Evolutionary conservation across 2,797 vertebrate species (phyloP), one percentile per base, ranked within the genome.

Genomic region (Chiroxiphia lanceolata): DNA sequence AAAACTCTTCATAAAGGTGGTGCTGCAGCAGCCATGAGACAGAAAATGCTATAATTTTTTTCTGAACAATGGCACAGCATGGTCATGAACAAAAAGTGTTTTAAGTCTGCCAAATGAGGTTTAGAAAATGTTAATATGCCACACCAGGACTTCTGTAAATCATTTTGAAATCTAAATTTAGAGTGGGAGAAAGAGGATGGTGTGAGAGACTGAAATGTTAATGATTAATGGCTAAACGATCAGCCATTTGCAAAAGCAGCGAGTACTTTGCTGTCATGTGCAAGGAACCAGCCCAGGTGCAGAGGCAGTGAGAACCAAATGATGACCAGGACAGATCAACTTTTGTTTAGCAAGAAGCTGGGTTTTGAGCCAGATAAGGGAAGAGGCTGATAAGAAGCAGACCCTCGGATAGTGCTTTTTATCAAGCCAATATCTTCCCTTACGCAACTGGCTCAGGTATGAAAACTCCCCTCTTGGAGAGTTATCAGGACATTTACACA

Each of bases 131-230:
- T 61, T 60, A 61, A 42, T 38, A 25, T 77, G 54, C 17, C 26
- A 59, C n/a, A 77, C 11, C 31, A 87, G 31, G 31, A 67, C 22
- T 83, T 93, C 78, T 77, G 48, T 59, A 85, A 74, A 53, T 63
- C 5, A 48, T 77, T 89, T 48, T 79, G 67, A 80, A 63, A 14
- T 56, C 51, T 69, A 79, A 72, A 87, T 92, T 47, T 63, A 76
- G 6, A 78, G 22, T 11, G 71, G 17, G 50, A 78, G 34, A 34
- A 75, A 82, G 42, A 83, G 15, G 21, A 71, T 59, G 25, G 29
- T 67, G 11, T 42, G 31, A 60, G 29, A 71, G 29, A 33, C 53
- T 59, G 51, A 29, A 44, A 65, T 47, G 21, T 53, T 65, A 45
- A 21, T 50, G 56, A 29, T 44, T 50, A 44, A 47, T 59, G 53